Evolutionary conservation across 1,140 invertebrate species (phyloP).

Genomic region (Aphidius gifuensis): DNA sequence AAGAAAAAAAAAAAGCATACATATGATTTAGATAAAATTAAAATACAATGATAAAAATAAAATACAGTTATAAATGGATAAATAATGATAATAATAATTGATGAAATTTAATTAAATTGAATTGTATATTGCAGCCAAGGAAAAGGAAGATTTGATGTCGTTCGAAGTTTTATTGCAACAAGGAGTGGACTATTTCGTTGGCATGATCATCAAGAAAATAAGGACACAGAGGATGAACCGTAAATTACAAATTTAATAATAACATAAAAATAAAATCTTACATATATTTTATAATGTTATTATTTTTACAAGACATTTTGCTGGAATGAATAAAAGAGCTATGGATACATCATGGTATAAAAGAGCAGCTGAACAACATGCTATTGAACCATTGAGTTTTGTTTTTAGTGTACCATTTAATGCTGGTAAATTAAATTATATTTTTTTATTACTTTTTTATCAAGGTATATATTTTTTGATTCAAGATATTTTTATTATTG

Average conservation of each 20-base stretch:
- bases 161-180: constrained; percentile 82
- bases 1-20: too few species aligned
- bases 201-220: constrained; percentile 69
- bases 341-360: constrained; percentile 91
- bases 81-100: constrained; percentile 1
- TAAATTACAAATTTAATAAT: constrained; percentile 50
- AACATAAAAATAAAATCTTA: constrained; percentile 9
- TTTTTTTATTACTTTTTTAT: not conserved
- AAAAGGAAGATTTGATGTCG: constrained; percentile 80
- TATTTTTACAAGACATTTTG: constrained; percentile 68
- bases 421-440: constrained; percentile 56
- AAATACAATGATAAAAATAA: too few species aligned
- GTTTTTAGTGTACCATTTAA: constrained; percentile 89
- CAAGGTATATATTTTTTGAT: not conserved
- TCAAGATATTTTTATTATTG: constrained; percentile 1
- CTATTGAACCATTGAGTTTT: constrained; percentile 82
- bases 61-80: not conserved
- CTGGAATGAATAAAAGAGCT: constrained; percentile 74
- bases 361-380: constrained; percentile 86
- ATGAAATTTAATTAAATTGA: constrained; percentile 11
- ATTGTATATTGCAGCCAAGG: constrained; percentile 68
- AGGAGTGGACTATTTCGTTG: constrained; percentile 83
- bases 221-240: constrained; percentile 62
- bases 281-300: constrained; percentile 24
- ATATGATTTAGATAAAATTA: too few species aligned